Evolutionary conservation across 2,113 vertebrate genomes (phyloP).

Genomic region (Rattus rattus): DNA sequence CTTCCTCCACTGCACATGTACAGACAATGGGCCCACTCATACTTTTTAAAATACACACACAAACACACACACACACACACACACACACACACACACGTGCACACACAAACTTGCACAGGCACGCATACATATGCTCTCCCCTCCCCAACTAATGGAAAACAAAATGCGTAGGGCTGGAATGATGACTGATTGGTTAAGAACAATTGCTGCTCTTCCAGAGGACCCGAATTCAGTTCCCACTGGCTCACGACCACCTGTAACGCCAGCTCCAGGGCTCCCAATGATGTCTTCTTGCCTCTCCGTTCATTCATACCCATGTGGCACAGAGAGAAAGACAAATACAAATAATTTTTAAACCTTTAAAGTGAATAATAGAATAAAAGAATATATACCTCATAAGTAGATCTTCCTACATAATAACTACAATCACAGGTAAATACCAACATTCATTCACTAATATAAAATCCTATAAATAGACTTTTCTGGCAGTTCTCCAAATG

Average conservation of each 20-base stretch:
- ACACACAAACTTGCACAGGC: background rate
- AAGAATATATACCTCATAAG: background rate
- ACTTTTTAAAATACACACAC: background rate
- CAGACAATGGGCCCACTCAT: background rate
- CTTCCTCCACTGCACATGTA: background rate
- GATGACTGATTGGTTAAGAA: background rate
- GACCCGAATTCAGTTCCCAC: background rate
- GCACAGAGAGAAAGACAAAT: background rate
- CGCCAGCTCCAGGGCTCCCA: background rate
- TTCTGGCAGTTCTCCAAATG: background rate
- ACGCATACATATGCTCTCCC: background rate
- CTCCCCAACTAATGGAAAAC: background rate
- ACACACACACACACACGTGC: background rate
- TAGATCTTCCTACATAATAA: constrained; percentile 29
- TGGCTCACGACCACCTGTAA: background rate
- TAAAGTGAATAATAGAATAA: background rate
- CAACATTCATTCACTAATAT: constrained; percentile 9
- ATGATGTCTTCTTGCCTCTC: background rate
- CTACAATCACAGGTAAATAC: constrained; percentile 23
- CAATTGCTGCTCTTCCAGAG: background rate
- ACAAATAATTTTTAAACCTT: background rate
- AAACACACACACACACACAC: background rate
- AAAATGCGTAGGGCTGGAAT: background rate
- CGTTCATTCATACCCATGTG: background rate
- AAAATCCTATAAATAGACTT: background rate